A percentile compares a stretch with the other conserved stretches of the same genome.
Conservation (phyloP, 2,797 vertebrate species). For the Cyclopterus lumpus region DNA sequence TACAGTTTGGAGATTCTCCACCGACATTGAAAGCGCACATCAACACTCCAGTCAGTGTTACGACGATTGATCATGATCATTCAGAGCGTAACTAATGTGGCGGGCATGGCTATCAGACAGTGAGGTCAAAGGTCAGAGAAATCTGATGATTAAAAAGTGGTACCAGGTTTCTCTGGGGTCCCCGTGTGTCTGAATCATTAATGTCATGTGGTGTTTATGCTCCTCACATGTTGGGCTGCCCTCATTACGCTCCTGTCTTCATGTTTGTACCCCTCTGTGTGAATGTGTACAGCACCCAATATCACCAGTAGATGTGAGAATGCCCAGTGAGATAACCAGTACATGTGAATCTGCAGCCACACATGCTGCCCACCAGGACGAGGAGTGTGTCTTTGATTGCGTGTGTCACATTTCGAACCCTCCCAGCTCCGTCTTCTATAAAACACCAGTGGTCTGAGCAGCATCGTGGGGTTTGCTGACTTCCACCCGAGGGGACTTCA, state of each 20-base stretch:
- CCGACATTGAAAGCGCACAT: neutral
- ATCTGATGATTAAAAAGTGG: neutral
- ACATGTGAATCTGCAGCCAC: constrained; percentile 66
- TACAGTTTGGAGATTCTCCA: neutral
- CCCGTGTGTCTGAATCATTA: neutral
- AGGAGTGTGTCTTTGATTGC: constrained; percentile 57
- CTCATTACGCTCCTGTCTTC: constrained; percentile 28
- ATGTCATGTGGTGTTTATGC: constrained; percentile 43
- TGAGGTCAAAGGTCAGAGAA: constrained; percentile 42
- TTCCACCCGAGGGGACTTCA: constrained; percentile 74
- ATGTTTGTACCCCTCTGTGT: constrained; percentile 5
- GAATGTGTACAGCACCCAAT: constrained; percentile 42
- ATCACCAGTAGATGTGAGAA: constrained; percentile 70
- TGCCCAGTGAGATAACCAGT: constrained; percentile 61
- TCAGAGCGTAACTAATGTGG: neutral
- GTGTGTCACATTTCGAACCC: constrained; percentile 62
- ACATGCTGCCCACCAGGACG: constrained; percentile 12
- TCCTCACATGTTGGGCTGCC: constrained; percentile 9
- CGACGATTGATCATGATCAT: neutral
- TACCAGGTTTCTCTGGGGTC: neutral
- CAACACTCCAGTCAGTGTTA: neutral
- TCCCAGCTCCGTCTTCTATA: constrained; percentile 71
- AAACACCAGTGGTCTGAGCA: constrained; percentile 40
- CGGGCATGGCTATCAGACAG: neutral
- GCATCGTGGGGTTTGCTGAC: constrained; percentile 67